Evolutionary conservation across 2,797 vertebrate genomes (phyloP).

Genomic region (Myotis pilosus): DNA sequence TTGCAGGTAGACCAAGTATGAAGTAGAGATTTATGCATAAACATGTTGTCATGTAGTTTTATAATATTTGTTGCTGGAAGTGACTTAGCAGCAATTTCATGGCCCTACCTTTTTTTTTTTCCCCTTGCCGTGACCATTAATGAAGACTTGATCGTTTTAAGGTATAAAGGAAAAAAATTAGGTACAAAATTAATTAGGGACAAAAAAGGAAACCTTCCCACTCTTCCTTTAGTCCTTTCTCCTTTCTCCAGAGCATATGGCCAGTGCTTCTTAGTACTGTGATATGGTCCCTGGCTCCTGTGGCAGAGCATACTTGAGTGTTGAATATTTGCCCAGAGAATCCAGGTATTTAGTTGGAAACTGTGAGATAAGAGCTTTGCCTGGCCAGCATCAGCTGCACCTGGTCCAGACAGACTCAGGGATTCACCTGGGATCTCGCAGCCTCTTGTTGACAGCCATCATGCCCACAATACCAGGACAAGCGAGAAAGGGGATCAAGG

Average conservation of each 20-base stretch:
- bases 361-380: background rate
- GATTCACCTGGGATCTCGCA: background rate
- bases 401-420: accelerated
- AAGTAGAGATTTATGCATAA: background rate
- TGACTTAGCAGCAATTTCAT: background rate
- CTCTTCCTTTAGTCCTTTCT: background rate
- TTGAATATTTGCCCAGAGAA: background rate
- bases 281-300: background rate
- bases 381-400: background rate
- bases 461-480: background rate
- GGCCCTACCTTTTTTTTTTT: background rate
- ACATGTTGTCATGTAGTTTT: background rate
- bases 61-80: background rate
- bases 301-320: background rate
- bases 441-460: background rate
- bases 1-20: background rate
- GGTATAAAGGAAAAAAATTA: background rate
- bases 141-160: background rate
- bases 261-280: background rate
- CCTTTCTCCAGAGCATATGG: background rate
- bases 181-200: background rate
- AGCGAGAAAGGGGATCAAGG: background rate
- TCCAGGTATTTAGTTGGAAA: background rate
- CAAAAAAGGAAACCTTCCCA: background rate
- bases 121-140: background rate